Base-by-base conservation (phyloP, 2,113 vertebrate species). In the Gasterosteus aculeatus region DNA sequence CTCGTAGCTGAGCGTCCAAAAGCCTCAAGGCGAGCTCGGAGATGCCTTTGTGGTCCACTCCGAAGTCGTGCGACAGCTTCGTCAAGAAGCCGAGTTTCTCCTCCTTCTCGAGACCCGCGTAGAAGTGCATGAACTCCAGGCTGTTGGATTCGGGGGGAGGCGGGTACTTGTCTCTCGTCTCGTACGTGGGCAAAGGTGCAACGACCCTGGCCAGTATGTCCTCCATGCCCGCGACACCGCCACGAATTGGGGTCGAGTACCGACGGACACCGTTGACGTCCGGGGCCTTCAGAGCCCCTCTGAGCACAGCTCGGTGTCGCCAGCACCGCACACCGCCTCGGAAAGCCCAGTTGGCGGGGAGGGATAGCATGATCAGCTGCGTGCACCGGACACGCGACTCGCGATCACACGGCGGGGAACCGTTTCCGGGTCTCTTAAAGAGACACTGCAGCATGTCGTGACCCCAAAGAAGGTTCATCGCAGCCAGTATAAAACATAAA, bases 81-180 rank as follows among this genome's bases (percentile, higher is more conserved):
- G 76, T 57, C 44, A 99, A 91, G 12, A 98, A 91, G 68, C 87
- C 84, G 0, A 93, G 90, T 69, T 94, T 94, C 56, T 94, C 87
- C n/a, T 90, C 88, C 67, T 84, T 89, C 6, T 85, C 82, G 54
- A 98, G 92, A n/a, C 64, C 88, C 49, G 85, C 86, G 94, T 99
- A 99, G 76, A 94, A 97, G 60, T 91, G 90, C 93, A 98, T 95
- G 68, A 99, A 98, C 85, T 98, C 96, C 26, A 94, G 68, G 80
- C 95, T 94, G 91, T 93, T 94, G 0, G 89, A 87, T 69, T 98
- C 97, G 0, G 93, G 93, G 3, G 95, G 95, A 18, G 95, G 95
- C 1, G 96, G 95, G 16, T 91, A 93, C 47, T 98, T 97, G 67
- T 97, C 96, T 69, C 95, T 94, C 22, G 95, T 96, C 86, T 98